Percentiles rank a stretch among this genome's conserved stretches.
Conservation (phyloP, 2,113 vertebrate genomes). For the Eulemur rufifrons region DNA sequence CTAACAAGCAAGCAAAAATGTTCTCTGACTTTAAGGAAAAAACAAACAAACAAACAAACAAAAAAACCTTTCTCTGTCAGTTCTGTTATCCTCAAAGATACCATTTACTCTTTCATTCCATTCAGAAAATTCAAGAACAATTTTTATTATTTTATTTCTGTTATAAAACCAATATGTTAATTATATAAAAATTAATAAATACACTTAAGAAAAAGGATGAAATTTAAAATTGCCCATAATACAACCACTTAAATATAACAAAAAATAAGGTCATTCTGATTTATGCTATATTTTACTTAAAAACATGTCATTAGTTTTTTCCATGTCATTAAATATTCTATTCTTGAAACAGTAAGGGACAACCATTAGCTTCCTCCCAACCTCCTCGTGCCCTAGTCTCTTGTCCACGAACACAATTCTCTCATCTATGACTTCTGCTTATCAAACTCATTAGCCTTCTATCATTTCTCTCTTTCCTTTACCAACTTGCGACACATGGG, state of each 20-base stretch:
- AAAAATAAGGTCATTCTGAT: background rate
- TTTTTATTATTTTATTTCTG: background rate
- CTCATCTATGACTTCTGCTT: background rate
- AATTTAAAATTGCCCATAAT: background rate
- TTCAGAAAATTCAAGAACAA: background rate
- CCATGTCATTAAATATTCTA: background rate
- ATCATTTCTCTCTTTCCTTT: background rate
- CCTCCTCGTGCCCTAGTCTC: background rate
- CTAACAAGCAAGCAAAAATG: background rate
- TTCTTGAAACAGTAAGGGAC: background rate
- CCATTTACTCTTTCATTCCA: background rate
- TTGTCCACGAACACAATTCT: background rate
- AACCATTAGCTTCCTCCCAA: background rate
- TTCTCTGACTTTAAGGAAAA: background rate
- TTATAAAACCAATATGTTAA: background rate
- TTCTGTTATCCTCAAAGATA: background rate
- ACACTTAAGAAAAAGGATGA: background rate
- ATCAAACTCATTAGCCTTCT: background rate
- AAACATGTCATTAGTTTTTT: background rate
- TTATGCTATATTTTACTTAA: slow-evolving; percentile 1
- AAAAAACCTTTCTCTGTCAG: background rate
- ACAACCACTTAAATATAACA: background rate
- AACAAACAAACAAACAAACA: background rate
- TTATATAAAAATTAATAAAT: background rate
- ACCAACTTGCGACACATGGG: background rate